Base-by-base conservation (phyloP, 2,888 invertebrate genomes). In the Andrena marginata region DNA sequence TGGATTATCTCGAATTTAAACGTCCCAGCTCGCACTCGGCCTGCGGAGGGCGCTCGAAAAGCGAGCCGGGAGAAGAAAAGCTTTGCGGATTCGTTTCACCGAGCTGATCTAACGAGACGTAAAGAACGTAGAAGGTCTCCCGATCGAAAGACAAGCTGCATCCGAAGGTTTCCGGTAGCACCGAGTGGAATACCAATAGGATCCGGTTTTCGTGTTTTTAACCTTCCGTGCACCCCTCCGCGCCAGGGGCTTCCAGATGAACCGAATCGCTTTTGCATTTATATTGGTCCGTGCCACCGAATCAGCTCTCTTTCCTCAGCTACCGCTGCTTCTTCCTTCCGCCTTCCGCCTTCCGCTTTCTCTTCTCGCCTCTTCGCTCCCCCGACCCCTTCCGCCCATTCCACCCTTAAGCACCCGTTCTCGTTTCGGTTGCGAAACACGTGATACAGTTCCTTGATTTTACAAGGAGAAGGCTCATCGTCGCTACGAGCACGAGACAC, bases 131-230 rank as follows among this genome's bases (percentile, higher is more conserved):
- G 60, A 26, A 6, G 10, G 26, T 16, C 20, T 26, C 42, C 35
- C 35, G 60, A 75, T 71, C 76, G 71, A 26, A 33, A 51, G 67
- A 70, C 77, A 62, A 72, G 70, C 71, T 71, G 68, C 59, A 62
- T 62, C 74, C 54, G 51, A 67, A 65, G 77, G 77, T 90, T 92
- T 91, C 91, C 89, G 90, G 89, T 90, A 88, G 86, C 89, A 88
- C 90, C 88, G 89, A 90, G 86, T 87, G 86, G 92, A 93, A 92
- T 93, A 93, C 92, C 93, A 92, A 92, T 93, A 89, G 90, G 89
- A 77, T 82, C 80, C 79, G 79, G 59, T 82, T 74, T 80, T 77
- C 82, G 49, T 75, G 74, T 81, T 89, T 87, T 90, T 85, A 84
- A 81, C 84, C 82, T 79, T 59, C 68, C 60, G 20, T 31, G n/a